These are phyloP conservation scores for Trichopria drosophilae DNA, from an alignment of 2,888 invertebrate genomes.

Conservation along the genomic window DNA sequence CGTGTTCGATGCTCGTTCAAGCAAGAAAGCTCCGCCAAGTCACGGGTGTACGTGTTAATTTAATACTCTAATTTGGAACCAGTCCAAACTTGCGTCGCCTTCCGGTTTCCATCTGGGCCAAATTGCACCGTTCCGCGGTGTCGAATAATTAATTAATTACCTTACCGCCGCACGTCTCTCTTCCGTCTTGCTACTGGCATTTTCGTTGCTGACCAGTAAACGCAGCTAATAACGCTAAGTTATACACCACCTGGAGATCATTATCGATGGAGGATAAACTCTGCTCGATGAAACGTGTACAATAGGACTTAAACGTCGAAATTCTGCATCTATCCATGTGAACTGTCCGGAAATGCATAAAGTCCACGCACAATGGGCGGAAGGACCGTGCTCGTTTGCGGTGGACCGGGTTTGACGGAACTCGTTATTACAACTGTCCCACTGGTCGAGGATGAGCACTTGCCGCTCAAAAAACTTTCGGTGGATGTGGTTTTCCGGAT, in stretches of 20 bases:
- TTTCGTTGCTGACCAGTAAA: too few relatives aligned
- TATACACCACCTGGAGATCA: too few relatives aligned
- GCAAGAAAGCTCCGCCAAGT: slow-evolving; percentile 37
- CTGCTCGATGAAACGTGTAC: too few relatives aligned
- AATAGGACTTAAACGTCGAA: slow-evolving; percentile 42
- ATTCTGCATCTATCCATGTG: slow-evolving; percentile 40
- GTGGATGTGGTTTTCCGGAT: slow-evolving; percentile 4
- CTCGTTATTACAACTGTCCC: too few relatives aligned
- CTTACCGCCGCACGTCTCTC: slow-evolving; percentile 13
- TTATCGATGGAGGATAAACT: too few relatives aligned
- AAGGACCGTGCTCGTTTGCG: slow-evolving; percentile 30
- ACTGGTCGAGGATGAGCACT: too few relatives aligned
- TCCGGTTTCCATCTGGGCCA: slow-evolving; percentile 39
- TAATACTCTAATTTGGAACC: slow-evolving; percentile 55
- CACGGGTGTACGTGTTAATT: slow-evolving; percentile 47
- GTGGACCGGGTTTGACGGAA: too few relatives aligned
- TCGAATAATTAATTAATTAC: slow-evolving; percentile 50
- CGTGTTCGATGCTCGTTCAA: neutral
- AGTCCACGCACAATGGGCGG: slow-evolving; percentile 34
- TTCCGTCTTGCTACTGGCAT: too few relatives aligned
- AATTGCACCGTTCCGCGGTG: slow-evolving; percentile 38
- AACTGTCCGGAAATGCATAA: slow-evolving; percentile 35
- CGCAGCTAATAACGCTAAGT: too few relatives aligned
- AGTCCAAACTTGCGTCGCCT: slow-evolving; percentile 46
- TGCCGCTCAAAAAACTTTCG: slow-evolving; percentile 10